phyloP scores from a whole-genome alignment of 1,140 invertebrate species.

The Drosophila lini region DNA sequence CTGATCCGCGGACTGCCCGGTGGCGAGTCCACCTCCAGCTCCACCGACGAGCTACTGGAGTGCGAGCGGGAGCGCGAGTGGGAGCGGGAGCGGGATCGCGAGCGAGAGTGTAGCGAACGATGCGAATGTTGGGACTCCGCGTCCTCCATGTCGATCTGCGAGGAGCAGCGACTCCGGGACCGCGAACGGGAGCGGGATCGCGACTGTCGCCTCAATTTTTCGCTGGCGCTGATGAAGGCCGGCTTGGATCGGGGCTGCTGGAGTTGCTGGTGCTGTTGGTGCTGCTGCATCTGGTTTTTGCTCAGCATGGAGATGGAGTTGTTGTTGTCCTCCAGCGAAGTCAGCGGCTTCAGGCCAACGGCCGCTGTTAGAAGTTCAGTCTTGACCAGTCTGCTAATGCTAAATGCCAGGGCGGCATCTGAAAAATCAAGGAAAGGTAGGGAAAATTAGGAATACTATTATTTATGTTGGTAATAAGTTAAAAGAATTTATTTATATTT shows the following conservation, averaged over 20 bases:
- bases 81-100: conserved; percentile 63
- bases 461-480: not conserved
- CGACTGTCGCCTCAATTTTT: conserved; percentile 60
- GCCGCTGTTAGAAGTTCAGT: conserved; percentile 85
- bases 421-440: conserved; percentile 42
- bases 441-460: too few relatives aligned
- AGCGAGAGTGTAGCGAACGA: conserved; percentile 70
- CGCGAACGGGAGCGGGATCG: conserved; percentile 84
- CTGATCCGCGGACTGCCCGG: conserved; percentile 84
- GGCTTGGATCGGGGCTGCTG: conserved; percentile 35
- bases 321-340: conserved; percentile 78
- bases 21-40: conserved; percentile 89
- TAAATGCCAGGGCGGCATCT: conserved; percentile 90
- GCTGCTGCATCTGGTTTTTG: conserved; percentile 71
- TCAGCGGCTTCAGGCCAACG: conserved; percentile 53
- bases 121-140: conserved; percentile 64
- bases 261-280: conserved; percentile 54
- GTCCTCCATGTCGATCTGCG: conserved; percentile 80
- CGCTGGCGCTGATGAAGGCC: conserved; percentile 68
- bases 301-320: conserved; percentile 80
- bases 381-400: conserved; percentile 88
- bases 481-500: not conserved
- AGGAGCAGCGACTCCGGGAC: conserved; percentile 85
- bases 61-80: conserved; percentile 79
- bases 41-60: conserved; percentile 88